Conservation (phyloP, 2,113 vertebrate species). For the Strigops habroptila region DNA sequence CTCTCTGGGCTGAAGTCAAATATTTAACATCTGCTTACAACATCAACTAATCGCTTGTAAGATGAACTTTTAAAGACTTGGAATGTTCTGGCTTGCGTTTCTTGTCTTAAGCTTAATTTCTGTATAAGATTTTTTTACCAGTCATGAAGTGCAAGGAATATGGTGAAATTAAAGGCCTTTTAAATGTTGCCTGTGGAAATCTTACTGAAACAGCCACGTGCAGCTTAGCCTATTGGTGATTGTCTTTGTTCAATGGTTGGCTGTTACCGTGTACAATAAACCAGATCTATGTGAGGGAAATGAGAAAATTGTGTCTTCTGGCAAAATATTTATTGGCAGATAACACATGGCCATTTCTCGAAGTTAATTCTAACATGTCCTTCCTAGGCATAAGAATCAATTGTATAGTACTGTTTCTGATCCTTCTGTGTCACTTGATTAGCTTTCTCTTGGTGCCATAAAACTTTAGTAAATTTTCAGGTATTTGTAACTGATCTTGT, state of each 20-base stretch:
- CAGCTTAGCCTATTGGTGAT: background rate
- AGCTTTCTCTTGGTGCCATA: background rate
- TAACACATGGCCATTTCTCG: accelerated
- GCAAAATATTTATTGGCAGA: background rate
- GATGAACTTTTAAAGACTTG: background rate
- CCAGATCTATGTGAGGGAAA: background rate
- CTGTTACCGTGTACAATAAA: background rate
- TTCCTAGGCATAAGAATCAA: background rate
- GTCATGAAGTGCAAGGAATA: background rate
- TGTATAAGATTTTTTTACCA: background rate
- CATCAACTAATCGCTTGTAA: background rate
- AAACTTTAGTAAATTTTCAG: background rate
- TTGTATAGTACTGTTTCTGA: background rate
- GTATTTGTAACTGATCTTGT: background rate
- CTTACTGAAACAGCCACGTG: background rate
- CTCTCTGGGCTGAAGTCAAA: slow-evolving; percentile 9
- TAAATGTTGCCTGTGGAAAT: background rate
- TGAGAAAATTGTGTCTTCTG: background rate
- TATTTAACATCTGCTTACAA: slow-evolving; percentile 6
- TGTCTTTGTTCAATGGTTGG: background rate
- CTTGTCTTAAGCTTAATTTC: background rate
- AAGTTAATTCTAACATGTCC: background rate
- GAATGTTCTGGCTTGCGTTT: background rate
- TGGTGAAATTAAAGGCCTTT: background rate
- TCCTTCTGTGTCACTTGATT: background rate